phyloP scores from a whole-genome alignment of 2,113 vertebrate species.

The Trichomycterus rosablanca region DNA sequence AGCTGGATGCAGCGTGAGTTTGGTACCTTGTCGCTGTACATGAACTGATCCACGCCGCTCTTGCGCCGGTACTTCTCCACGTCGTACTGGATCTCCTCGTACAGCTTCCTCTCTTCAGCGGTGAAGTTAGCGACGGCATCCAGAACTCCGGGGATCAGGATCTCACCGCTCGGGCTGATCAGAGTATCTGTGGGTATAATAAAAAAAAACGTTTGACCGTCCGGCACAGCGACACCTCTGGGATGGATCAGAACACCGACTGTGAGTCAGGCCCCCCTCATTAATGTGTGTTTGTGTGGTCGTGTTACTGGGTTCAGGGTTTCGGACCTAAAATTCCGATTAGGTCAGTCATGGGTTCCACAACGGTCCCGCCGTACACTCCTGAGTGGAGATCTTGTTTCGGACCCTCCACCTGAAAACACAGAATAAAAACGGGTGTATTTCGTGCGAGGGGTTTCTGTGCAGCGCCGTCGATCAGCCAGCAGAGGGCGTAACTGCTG shows the following conservation, averaged over 20 bases:
- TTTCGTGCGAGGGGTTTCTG: too few species aligned
- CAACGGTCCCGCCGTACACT: conserved; percentile 67
- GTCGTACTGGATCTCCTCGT: conserved; percentile 77
- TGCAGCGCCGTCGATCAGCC: too few species aligned
- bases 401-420: conserved; percentile 65
- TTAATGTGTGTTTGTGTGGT: too few species aligned
- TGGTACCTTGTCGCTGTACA: conserved; percentile 80
- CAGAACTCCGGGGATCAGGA: conserved; percentile 82
- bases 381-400: conserved; percentile 74
- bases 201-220: background rate
- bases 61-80: conserved; percentile 68
- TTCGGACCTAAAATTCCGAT: conserved; percentile 70
- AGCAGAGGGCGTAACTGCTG: too few species aligned
- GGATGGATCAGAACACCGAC: too few species aligned
- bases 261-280: too few species aligned
- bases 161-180: conserved; percentile 75
- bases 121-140: conserved; percentile 71
- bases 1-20: too few species aligned
- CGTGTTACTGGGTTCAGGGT: too few species aligned
- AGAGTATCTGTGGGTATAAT: conserved; percentile 72
- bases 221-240: too few species aligned
- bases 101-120: conserved; percentile 73
- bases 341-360: conserved; percentile 74
- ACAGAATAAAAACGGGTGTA: conserved; percentile 1
- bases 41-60: conserved; percentile 70